These are phyloP conservation scores for Dysdera silvatica DNA, from an alignment of 1,140 invertebrate species.

Conservation along the genomic window DNA sequence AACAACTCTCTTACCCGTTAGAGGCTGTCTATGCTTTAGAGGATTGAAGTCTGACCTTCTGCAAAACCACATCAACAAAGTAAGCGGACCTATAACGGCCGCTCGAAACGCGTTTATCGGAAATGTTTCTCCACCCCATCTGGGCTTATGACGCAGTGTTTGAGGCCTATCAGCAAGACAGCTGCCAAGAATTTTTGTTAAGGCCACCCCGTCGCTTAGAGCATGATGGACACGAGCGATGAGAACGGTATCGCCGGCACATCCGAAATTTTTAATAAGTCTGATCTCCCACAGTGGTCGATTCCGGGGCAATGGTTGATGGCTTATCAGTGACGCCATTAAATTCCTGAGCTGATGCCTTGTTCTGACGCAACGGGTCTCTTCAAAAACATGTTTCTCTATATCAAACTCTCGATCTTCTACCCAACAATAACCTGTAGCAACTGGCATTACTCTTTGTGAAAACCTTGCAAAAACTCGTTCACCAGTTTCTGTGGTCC, in stretches of 20 bases:
- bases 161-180: slow-evolving; percentile 47
- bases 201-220: slow-evolving; percentile 51
- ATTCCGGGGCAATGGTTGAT: slow-evolving; percentile 42
- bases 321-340: slow-evolving; percentile 44
- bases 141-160: slow-evolving; percentile 37
- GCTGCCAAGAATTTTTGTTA: slow-evolving; percentile 49
- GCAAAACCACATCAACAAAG: slow-evolving; percentile 47
- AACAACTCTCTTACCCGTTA: slow-evolving; percentile 41
- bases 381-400: slow-evolving; percentile 50
- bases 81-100: slow-evolving; percentile 50
- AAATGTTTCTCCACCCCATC: slow-evolving; percentile 46
- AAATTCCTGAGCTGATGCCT: slow-evolving; percentile 46
- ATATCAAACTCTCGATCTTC: slow-evolving; percentile 49
- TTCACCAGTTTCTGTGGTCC: slow-evolving; percentile 41
- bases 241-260: slow-evolving; percentile 47
- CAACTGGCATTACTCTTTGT: slow-evolving; percentile 43
- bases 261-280: slow-evolving; percentile 46
- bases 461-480: slow-evolving; percentile 49
- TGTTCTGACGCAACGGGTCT: slow-evolving; percentile 39
- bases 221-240: slow-evolving; percentile 52
- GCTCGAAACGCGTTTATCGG: slow-evolving; percentile 46
- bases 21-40: slow-evolving; percentile 36
- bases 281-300: slow-evolving; percentile 53
- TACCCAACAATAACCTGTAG: slow-evolving; percentile 49
- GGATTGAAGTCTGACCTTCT: slow-evolving; percentile 39